Base-by-base conservation (phyloP, 1,140 invertebrate genomes). In the Colletes gigas region DNA sequence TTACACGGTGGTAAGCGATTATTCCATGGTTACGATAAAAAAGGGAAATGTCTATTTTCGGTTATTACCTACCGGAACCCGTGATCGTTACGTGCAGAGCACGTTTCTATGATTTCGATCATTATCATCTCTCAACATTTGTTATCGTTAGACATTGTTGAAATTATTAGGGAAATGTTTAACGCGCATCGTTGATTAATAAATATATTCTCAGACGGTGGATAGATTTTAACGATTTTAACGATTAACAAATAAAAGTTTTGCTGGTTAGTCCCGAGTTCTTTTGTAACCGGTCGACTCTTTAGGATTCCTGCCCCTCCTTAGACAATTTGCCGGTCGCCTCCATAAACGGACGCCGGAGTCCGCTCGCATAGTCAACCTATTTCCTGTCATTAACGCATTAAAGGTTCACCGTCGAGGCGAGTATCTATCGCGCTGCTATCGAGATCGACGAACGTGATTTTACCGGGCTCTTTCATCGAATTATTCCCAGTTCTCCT, bases 321-420 rank as follows among this genome's bases (percentile, higher is more conserved):
- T 86, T 81, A 70, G 85, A 87, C 85, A 86, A 86, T 86, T 87
- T 87, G 74, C 82, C 71, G 70, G 77, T 78, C 78, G 82, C 78
- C 81, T 86, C 85, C 85, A 86, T 87, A 86, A 87, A 83, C 85
- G 85, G 78, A 83, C 84, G 81, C 52, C 39, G 69, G 57, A 54
- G 75, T 60, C 72, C 76, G 84, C 62, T 86, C 80, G 80, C 84
- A 75, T 75, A 81, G 81, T 86, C 85, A 52, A 86, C 74, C 65
- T 84, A 82, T 87, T 87, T 87, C 85, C 85, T 86, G 84, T 87
- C 85, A 81, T 86, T 87, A 83, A 73, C 82, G 82, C 82, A 75
- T 87, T 73, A 81, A 87, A 77, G 70, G 70, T 77, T 87, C 83
- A 65, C 75, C 72, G 59, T 55, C 71, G 74, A n/a, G 62, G 21